A percentile compares a stretch with the other conserved stretches of the same genome.
phyloP scores from a whole-genome alignment of 2,888 invertebrate species.

The Gari tellinella region DNA sequence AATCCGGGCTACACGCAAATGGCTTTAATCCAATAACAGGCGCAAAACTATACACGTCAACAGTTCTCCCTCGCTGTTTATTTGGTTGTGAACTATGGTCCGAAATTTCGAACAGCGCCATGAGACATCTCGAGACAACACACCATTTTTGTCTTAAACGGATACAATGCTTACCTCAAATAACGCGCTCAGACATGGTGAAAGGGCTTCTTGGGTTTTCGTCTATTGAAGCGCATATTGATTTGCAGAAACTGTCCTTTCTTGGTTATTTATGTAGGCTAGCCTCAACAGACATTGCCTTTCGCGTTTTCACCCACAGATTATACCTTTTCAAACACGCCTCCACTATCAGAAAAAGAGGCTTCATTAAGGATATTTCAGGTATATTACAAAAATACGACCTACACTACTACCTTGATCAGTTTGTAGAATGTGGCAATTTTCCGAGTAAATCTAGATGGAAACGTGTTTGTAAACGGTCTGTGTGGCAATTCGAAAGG shows the following conservation, averaged over 20 bases:
- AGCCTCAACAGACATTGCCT: background rate
- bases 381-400: constrained; percentile 1
- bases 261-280: constrained; percentile 9
- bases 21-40: background rate
- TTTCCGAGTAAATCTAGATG: constrained; percentile 2
- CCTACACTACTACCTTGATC: background rate
- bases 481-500: background rate
- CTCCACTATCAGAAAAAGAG: background rate
- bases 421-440: background rate
- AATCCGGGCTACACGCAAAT: background rate
- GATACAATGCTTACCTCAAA: constrained; percentile 5
- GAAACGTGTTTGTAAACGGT: no score
- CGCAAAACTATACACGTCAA: constrained; percentile 9
- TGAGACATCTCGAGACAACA: background rate
- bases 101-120: background rate
- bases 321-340: background rate
- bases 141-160: constrained; percentile 14
- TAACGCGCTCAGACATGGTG: constrained; percentile 10
- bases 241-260: constrained; percentile 9
- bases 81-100: constrained; percentile 16
- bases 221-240: constrained; percentile 12
- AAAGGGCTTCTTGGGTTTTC: constrained; percentile 6
- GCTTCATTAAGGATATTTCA: background rate
- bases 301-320: background rate
- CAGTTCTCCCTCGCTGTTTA: background rate